Conservation (phyloP, 2,797 vertebrate species). For the Pseudopleuronectes americanus region DNA sequence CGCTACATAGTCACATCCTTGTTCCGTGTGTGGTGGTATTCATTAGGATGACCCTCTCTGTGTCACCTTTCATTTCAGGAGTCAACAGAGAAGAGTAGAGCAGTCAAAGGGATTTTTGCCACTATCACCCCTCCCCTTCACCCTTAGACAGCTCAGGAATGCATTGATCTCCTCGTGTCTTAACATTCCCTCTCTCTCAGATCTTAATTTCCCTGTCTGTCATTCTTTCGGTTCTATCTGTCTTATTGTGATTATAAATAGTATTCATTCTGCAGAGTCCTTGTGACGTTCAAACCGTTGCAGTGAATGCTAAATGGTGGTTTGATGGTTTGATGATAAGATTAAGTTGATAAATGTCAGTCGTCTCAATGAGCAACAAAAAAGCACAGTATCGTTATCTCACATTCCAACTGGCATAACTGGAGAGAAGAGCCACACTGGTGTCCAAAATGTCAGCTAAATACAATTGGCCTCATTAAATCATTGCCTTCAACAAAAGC, state of each 20-base stretch:
- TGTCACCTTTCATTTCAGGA: constrained; percentile 79
- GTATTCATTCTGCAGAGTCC: constrained; percentile 17
- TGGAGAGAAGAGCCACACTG: constrained; percentile 7
- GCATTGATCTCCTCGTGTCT: constrained; percentile 79
- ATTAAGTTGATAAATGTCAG: constrained; percentile 46
- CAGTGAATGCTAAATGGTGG: constrained; percentile 19
- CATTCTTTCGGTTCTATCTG: constrained; percentile 6
- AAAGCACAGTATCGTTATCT: constrained; percentile 31
- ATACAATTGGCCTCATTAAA: constrained; percentile 3
- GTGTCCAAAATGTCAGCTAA: constrained; percentile 10
- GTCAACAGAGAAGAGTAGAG: constrained; percentile 72
- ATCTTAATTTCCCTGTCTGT: constrained; percentile 19
- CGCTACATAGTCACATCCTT: constrained; percentile 73
- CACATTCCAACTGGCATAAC: constrained; percentile 45
- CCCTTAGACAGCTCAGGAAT: constrained; percentile 74
- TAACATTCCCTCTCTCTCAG: constrained; percentile 55
- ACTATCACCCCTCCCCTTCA: constrained; percentile 33
- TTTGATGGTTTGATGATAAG: constrained; percentile 52
- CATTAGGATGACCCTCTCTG: constrained; percentile 77
- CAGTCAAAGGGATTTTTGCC: constrained; percentile 78
- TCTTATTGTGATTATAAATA: constrained; percentile 28
- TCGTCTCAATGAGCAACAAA: constrained; percentile 10
- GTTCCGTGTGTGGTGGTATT: constrained; percentile 73
- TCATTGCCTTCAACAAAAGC: constrained; percentile 3
- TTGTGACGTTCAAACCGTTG: constrained; percentile 16